Percentiles rank a stretch among this genome's conserved stretches.
Evolutionary conservation across 1,140 invertebrate species (phyloP).

Genomic region (Cyphomyrmex costatus): DNA sequence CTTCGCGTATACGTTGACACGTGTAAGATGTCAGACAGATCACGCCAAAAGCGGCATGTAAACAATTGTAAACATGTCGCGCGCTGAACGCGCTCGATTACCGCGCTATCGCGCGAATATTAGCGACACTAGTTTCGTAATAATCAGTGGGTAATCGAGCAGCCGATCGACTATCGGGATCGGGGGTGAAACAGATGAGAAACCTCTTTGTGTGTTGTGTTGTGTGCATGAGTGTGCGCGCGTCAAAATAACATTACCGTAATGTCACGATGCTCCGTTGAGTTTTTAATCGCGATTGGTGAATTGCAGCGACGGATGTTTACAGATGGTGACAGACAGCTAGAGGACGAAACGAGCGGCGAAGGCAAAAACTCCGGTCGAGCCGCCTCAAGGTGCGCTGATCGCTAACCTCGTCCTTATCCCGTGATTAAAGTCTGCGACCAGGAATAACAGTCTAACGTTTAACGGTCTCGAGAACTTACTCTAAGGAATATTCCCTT

Average conservation of each 20-base stretch:
- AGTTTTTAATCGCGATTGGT: neutral
- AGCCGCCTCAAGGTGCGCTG: neutral
- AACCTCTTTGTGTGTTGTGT: neutral
- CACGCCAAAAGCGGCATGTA: neutral
- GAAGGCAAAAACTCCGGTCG: neutral
- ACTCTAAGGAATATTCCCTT: neutral
- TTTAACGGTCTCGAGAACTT: neutral
- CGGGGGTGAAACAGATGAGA: neutral
- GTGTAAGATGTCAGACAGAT: too few species aligned
- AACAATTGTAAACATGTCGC: neutral
- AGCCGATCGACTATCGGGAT: neutral
- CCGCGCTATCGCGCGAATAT: conserved; percentile 12
- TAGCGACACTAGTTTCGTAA: neutral
- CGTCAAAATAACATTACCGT: conserved; percentile 37
- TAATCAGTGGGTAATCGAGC: conserved; percentile 27
- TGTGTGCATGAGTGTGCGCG: neutral
- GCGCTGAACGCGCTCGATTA: conserved; percentile 1
- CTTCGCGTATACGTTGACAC: neutral
- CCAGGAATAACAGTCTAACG: neutral
- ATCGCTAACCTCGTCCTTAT: conserved; percentile 24
- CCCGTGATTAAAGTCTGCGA: neutral
- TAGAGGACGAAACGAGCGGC: conserved; percentile 1
- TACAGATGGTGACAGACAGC: neutral
- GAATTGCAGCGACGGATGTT: conserved; percentile 11
- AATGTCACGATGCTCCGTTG: conserved; percentile 5